phyloP scores from a whole-genome alignment of 2,113 vertebrate species.

The Zonotrichia leucophrys region DNA sequence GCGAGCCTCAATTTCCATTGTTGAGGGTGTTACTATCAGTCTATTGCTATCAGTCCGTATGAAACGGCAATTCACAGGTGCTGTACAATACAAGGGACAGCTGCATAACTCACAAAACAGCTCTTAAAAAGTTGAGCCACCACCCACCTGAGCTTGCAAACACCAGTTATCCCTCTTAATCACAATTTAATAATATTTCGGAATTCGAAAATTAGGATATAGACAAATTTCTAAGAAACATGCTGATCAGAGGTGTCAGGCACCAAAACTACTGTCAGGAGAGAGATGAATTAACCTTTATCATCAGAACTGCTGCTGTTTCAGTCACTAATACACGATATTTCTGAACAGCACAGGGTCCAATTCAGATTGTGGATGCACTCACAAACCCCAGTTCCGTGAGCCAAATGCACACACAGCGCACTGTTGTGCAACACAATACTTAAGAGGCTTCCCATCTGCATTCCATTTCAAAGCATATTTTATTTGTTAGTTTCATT shows the following conservation, averaged over 20 bases:
- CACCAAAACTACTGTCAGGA: neutral
- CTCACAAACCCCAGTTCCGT: neutral
- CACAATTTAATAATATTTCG: neutral
- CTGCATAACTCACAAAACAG: neutral
- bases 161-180: neutral
- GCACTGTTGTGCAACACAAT: conserved; percentile 39
- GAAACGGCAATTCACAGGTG: neutral
- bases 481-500: conserved; percentile 63
- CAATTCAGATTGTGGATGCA: neutral
- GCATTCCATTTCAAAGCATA: conserved; percentile 58
- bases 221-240: neutral
- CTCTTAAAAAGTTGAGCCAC: neutral
- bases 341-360: neutral
- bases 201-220: neutral
- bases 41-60: neutral
- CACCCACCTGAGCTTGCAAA: neutral
- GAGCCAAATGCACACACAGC: neutral
- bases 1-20: neutral
- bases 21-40: neutral
- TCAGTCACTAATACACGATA: neutral
- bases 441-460: conserved; percentile 44
- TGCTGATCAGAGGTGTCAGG: neutral
- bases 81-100: neutral
- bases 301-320: neutral
- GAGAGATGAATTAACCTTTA: neutral